A percentile compares a stretch with the other conserved stretches of the same genome.
These are phyloP conservation scores for Lagopus muta DNA, from an alignment of 2,113 vertebrate genomes.

Conservation along the genomic window DNA sequence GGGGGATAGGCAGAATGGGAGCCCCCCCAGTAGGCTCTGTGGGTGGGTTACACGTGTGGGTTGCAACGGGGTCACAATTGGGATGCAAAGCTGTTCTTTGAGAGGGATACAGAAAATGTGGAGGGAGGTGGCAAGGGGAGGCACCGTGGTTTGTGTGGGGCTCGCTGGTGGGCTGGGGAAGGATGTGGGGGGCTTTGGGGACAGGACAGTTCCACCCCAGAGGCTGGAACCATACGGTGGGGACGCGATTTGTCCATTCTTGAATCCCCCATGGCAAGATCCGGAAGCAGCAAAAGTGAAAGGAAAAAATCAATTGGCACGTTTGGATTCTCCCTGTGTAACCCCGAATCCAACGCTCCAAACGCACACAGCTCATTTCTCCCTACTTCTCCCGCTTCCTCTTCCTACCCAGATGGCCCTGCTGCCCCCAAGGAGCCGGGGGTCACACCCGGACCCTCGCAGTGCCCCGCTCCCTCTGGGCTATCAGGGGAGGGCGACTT, in stretches of 20 bases:
- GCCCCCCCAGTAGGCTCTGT: not conserved
- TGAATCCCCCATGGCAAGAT: too few relatives aligned
- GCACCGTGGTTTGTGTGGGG: not conserved
- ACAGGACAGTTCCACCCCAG: not conserved
- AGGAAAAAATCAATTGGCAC: not conserved
- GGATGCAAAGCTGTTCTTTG: not conserved
- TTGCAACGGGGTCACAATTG: not conserved
- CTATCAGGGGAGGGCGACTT: conserved; percentile 8
- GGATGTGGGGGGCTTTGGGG: not conserved
- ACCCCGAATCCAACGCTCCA: not conserved
- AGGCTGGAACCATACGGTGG: too few relatives aligned
- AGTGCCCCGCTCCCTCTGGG: not conserved
- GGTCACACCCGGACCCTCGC: rapidly evolving
- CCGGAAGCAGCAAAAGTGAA: not conserved
- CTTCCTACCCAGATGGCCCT: not conserved
- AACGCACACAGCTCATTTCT: too few relatives aligned
- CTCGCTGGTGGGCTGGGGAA: not conserved
- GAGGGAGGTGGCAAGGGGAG: not conserved
- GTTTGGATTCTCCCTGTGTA: not conserved
- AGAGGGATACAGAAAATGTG: not conserved
- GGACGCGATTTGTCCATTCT: too few relatives aligned
- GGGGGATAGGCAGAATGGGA: not conserved
- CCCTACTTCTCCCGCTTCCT: not conserved
- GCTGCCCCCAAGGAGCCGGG: rapidly evolving
- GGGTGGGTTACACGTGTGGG: not conserved